Base-by-base conservation (phyloP, 2,888 invertebrate genomes). In the Drosophila kuntzei region DNA sequence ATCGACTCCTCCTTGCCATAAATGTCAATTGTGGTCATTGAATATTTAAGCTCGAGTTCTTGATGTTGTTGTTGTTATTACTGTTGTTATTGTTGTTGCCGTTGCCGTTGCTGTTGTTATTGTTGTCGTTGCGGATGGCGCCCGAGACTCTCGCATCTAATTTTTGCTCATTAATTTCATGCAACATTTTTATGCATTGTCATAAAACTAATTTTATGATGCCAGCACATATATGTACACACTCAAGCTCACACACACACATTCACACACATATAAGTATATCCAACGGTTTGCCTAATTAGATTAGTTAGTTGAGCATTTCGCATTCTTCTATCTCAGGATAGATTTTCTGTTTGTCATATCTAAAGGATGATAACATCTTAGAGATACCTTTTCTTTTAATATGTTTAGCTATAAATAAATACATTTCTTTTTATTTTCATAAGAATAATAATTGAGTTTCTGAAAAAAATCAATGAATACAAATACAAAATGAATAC, bases 151-250 rank as follows among this genome's bases (percentile, higher is more conserved):
- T 66, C 36, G 61, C 57, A 71, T 88, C 89, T 80, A 85, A 85
- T 89, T 87, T 87, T 78, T 79, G 79, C 81, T 79, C 86, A 87
- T 87, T 89, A 84, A 86, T 89, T 80, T 86, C 73, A 78, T 80
- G 80, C 85, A 87, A 79, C 82, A 84, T 84, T 82, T 88, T 88
- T 88, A 88, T 86, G 88, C 89, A 86, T 65, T 79, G 88, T 88
- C 89, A 88, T 88, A 84, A 88, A 88, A 87, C 71, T 80, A 76
- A 84, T 87, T 88, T 88, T 84, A 89, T 76, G 75, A 76, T 78
- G 79, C 53, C 49, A 61, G 51, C 67, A 58, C 51, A 50, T 46
- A 63, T 32, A 50, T 46, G 61, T 32, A 51, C 32, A 61, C 41
- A 57, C 18, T 25, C 34, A 12, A 20, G 25, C 22, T 16, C 41